These are phyloP conservation scores for Astatotilapia flaviijosephi DNA, from an alignment of 2,113 vertebrate species.

Conservation along the genomic window DNA sequence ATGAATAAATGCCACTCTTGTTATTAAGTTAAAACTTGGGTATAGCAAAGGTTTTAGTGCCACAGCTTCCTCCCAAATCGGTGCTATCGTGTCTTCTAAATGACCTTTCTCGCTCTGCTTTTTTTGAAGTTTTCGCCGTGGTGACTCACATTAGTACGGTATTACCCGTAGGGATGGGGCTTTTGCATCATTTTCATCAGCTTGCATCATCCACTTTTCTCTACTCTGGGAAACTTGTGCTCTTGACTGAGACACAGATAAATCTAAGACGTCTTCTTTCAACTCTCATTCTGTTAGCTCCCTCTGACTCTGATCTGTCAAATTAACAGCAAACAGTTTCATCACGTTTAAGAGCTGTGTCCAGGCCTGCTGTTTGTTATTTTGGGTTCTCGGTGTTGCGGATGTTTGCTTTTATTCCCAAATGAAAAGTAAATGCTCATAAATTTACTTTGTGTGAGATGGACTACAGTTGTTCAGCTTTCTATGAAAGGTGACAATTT, in stretches of 20 bases:
- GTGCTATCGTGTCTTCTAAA: slow-evolving; percentile 23
- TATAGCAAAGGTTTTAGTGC: neutral
- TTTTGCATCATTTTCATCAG: slow-evolving; percentile 74
- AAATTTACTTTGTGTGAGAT: neutral
- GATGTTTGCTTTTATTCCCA: neutral
- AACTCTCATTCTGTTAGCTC: slow-evolving; percentile 41
- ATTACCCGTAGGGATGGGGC: slow-evolving; percentile 52
- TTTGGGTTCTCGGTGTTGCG: neutral
- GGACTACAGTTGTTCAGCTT: neutral
- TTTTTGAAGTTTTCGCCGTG: slow-evolving; percentile 41
- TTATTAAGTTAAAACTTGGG: neutral
- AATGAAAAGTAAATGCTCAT: neutral
- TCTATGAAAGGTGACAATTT: neutral
- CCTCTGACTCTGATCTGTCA: slow-evolving; percentile 52
- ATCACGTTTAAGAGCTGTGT: slow-evolving; percentile 28
- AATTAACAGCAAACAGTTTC: slow-evolving; percentile 43
- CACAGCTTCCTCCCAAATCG: neutral
- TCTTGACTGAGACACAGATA: slow-evolving; percentile 61
- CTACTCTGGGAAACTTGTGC: slow-evolving; percentile 64
- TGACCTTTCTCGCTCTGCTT: slow-evolving; percentile 42
- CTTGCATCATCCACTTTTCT: slow-evolving; percentile 70
- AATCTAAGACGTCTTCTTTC: slow-evolving; percentile 57
- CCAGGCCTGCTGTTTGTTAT: slow-evolving; percentile 20
- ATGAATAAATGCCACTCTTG: neutral
- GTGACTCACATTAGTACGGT: slow-evolving; percentile 59